A percentile compares a stretch with the other conserved stretches of the same genome.
Conservation (phyloP, 2,888 invertebrate genomes). For the Oxystoma pomonae region DNA sequence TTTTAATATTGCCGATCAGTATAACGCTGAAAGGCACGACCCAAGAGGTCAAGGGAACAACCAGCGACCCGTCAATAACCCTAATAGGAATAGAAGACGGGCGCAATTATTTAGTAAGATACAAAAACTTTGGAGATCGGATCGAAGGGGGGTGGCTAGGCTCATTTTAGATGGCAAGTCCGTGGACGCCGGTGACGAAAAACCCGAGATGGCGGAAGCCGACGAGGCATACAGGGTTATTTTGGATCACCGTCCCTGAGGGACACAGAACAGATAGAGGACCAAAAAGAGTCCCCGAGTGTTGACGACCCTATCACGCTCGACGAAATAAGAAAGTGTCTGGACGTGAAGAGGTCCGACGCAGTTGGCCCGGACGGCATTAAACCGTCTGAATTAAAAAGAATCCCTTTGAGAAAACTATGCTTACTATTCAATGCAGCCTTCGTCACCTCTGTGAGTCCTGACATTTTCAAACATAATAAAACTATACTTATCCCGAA, state of each 20-base stretch:
- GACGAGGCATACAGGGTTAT: neutral
- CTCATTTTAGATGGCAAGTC: neutral
- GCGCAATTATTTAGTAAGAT: neutral
- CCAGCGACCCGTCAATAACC: neutral
- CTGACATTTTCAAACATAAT: slow-evolving; percentile 4
- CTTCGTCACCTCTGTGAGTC: slow-evolving; percentile 1
- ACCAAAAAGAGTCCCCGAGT: neutral
- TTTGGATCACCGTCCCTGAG: neutral
- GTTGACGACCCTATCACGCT: neutral
- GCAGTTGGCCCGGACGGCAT: slow-evolving; percentile 20
- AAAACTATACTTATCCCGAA: slow-evolving; percentile 23
- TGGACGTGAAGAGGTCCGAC: slow-evolving; percentile 15
- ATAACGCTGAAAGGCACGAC: neutral
- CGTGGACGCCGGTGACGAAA: neutral
- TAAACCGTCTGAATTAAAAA: slow-evolving; percentile 5
- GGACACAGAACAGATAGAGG: neutral
- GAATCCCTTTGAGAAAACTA: slow-evolving; percentile 3
- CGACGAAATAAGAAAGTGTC: neutral
- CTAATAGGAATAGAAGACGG: neutral
- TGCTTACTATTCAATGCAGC: slow-evolving; percentile 15
- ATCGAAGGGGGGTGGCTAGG: neutral
- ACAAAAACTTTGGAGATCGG: neutral
- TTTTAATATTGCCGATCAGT: neutral
- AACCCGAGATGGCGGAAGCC: neutral
- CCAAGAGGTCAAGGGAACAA: neutral